Conservation (phyloP, 2,888 invertebrate species). For the Harpalus rubripes region DNA sequence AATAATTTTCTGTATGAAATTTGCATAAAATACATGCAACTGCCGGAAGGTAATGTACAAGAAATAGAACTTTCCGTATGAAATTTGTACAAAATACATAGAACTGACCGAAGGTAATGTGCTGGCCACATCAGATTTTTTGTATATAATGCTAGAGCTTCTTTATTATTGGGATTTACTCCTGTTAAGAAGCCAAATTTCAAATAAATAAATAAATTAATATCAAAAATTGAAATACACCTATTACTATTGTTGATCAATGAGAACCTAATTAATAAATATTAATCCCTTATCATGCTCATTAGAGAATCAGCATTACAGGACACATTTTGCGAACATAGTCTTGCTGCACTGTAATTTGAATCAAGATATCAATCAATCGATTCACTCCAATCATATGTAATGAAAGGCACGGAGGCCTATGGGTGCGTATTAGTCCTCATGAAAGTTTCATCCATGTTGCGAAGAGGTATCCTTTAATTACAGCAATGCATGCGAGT, state of each 20-base stretch:
- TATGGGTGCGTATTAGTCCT: conserved; percentile 37
- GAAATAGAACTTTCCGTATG: too few species aligned
- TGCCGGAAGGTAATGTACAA: too few species aligned
- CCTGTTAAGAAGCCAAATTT: too few species aligned
- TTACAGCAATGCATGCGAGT: conserved; percentile 36
- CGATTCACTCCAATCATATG: neutral
- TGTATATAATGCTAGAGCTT: too few species aligned
- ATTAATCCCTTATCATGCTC: neutral
- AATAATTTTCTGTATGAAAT: too few species aligned
- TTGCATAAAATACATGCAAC: too few species aligned
- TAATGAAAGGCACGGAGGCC: conserved; percentile 33
- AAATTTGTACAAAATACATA: too few species aligned
- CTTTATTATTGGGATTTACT: too few species aligned
- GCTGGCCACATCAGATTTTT: too few species aligned
- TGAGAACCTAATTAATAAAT: conserved; percentile 7
- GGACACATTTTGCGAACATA: neutral
- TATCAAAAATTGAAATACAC: too few species aligned
- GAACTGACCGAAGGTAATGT: too few species aligned
- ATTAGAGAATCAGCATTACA: neutral
- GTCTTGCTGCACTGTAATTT: conserved; percentile 10
- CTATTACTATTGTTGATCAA: neutral
- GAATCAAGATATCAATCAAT: conserved; percentile 30
- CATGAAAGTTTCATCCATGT: conserved; percentile 10
- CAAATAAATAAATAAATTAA: too few species aligned
- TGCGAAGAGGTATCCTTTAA: conserved; percentile 36